These are phyloP conservation scores for Arctopsyche grandis DNA, from an alignment of 1,140 invertebrate genomes.

Conservation along the genomic window DNA sequence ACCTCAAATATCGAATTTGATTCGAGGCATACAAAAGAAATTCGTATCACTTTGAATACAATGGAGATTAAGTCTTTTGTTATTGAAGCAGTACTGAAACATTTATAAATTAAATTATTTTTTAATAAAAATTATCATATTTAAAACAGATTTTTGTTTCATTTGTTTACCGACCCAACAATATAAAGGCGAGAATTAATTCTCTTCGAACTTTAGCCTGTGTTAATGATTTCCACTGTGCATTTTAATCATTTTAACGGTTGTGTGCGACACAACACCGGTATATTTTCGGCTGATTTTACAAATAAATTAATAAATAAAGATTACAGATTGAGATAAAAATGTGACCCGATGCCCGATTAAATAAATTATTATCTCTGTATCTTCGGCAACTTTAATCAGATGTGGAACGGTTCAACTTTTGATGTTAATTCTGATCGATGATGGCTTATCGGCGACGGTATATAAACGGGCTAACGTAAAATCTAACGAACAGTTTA, in stretches of 20 bases:
- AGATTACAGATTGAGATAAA: no score
- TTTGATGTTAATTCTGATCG: background rate
- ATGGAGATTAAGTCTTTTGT: slow-evolving; percentile 40
- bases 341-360: background rate
- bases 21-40: background rate
- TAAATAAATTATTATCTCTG: background rate
- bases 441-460: background rate
- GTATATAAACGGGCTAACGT: background rate
- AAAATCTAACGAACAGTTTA: background rate
- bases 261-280: no score
- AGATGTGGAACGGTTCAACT: background rate
- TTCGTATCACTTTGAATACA: background rate
- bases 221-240: no score
- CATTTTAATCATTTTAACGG: no score
- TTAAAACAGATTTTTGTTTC: background rate
- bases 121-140: background rate
- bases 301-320: no score
- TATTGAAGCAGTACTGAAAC: background rate
- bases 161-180: background rate
- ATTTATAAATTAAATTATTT: background rate
- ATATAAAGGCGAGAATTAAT: background rate
- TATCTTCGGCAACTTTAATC: background rate
- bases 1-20: background rate
- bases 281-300: no score
- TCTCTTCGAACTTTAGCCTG: no score